Conservation (phyloP, 2,113 vertebrate genomes). For the Dipodomys ordii region DNA sequence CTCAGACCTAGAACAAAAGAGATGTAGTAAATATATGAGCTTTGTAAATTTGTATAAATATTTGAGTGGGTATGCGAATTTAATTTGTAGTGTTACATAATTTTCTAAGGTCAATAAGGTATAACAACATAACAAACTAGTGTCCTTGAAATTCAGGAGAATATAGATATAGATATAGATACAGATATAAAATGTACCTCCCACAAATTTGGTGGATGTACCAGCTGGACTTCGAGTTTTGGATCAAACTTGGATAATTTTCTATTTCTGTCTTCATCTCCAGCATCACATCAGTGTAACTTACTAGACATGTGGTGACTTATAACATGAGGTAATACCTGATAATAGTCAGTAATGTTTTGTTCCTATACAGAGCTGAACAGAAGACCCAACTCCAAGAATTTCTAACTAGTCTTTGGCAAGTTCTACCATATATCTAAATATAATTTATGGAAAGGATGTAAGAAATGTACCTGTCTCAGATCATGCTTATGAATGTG, state of each 20-base stretch:
- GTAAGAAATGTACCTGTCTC: background rate
- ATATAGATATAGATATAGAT: background rate
- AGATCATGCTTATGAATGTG: background rate
- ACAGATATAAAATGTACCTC: background rate
- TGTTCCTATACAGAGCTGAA: background rate
- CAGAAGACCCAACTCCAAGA: background rate
- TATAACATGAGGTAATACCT: background rate
- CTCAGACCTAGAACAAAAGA: too few relatives aligned
- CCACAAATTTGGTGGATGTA: background rate
- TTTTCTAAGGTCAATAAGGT: background rate
- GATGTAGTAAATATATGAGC: background rate
- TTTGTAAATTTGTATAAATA: background rate
- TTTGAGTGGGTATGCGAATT: background rate
- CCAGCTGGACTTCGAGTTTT: too few relatives aligned
- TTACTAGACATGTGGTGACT: background rate
- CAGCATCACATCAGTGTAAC: background rate
- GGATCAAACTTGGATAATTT: background rate
- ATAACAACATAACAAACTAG: background rate
- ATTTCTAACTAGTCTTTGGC: background rate
- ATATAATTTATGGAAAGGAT: background rate
- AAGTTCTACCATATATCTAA: background rate
- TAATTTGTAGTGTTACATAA: slow-evolving; percentile 1
- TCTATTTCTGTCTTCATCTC: background rate
- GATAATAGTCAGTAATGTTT: background rate
- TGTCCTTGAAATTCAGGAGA: background rate